Evolutionary conservation across 2,113 vertebrate genomes (phyloP), one percentile per base, ranked within the genome.

Genomic region (Triplophysa dalaica): DNA sequence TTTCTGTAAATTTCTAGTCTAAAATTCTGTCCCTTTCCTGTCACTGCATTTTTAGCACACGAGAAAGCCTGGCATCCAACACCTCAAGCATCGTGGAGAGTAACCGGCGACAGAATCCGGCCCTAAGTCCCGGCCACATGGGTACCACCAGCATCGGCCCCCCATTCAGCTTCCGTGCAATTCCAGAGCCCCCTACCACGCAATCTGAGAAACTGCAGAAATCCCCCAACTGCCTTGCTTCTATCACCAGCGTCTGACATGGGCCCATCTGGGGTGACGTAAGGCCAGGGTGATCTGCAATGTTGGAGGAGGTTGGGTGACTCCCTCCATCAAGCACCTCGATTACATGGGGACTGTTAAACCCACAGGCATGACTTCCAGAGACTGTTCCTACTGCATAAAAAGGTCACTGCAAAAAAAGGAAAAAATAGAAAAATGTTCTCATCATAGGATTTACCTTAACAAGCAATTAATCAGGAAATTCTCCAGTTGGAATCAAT

Each of bases 1-100:
- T 69, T 58, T 77, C 7, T 17, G 43, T 45, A 45, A 45, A 45
- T 45, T 12, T 9, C 43, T 45, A 45, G 43, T n/a, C 19, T 58
- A 8, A 56, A 48, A 58, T 77, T 16, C 14, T 50, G 12, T 60
- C 16, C 58, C 26, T 24, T 12, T 26, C n/a, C 62, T 8, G 7
- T 26, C 16, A 26, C 38, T 38, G 45, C 24, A 26, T 67, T 58
- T 9, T 63, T 90, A 99, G 98, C 89, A 99, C 98, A 85, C 96
- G 98, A 73, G 98, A 99, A 91, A 99, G 98, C 92, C 93, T 99
- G 93, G 97, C 97, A 84, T 99, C 98, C 91, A 99, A 99, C 93
- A 99, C 98, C 81, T 99, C 97, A 33, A 99, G 97, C 89, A 97
- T 99, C 63, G 95, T 99, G 90, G 97, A 99, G 92, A 99, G 97